These are phyloP conservation scores for Drosophila paramelanica DNA, from an alignment of 2,888 invertebrate species.

Conservation along the genomic window DNA sequence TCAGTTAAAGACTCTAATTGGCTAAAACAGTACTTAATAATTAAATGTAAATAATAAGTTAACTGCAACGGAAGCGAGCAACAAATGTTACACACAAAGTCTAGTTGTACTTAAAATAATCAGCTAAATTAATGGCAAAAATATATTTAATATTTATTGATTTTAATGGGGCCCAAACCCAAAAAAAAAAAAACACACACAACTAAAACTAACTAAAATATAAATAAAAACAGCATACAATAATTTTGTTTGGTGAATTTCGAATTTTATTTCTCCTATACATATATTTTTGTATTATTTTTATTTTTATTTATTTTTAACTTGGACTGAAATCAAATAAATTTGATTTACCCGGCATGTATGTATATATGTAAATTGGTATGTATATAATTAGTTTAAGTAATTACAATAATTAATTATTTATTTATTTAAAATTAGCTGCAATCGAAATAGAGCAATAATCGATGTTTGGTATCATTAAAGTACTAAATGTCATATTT, in stretches of 20 bases:
- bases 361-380: constrained; percentile 26
- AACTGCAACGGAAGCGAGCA: constrained; percentile 31
- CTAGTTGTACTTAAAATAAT: constrained; percentile 25
- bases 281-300: constrained; percentile 22
- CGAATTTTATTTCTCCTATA: constrained; percentile 50
- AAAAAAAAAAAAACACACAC: constrained; percentile 29
- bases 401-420: constrained; percentile 42
- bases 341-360: constrained; percentile 65
- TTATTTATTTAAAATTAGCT: constrained; percentile 47
- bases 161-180: constrained; percentile 16
- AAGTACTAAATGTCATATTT: constrained; percentile 24
- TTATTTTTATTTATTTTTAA: constrained; percentile 49
- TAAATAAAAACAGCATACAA: constrained; percentile 56
- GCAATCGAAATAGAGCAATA: constrained; percentile 47
- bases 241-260: constrained; percentile 43
- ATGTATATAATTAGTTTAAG: constrained; percentile 27
- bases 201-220: constrained; percentile 40
- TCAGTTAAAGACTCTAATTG: constrained; percentile 21
- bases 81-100: constrained; percentile 25
- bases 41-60: constrained; percentile 3
- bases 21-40: constrained; percentile 17
- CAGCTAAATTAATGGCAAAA: constrained; percentile 21
- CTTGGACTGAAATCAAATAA: constrained; percentile 80
- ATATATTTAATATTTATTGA: constrained; percentile 3
- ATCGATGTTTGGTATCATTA: constrained; percentile 12